Percentiles rank a stretch among this genome's conserved stretches.
Evolutionary conservation across 1,140 invertebrate species (phyloP).

Genomic region (Spodoptera frugiperda): DNA sequence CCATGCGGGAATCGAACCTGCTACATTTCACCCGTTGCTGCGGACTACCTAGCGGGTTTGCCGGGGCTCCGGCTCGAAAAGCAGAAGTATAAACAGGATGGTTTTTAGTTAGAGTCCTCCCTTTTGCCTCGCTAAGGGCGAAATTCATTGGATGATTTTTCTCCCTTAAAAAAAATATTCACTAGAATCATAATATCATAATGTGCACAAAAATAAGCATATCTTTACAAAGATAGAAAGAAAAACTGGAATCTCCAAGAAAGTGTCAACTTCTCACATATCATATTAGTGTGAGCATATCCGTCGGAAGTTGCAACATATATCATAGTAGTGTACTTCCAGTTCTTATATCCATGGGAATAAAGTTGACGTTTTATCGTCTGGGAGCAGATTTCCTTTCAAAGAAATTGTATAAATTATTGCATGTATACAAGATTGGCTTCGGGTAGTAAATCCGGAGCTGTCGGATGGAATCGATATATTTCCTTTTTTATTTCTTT

Average conservation of each 20-base stretch:
- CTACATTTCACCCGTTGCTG: too few relatives aligned
- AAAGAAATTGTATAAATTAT: slow-evolving; percentile 40
- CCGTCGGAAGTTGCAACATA: slow-evolving; percentile 7
- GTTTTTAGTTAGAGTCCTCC: too few relatives aligned
- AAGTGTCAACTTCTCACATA: not conserved
- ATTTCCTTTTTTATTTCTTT: slow-evolving; percentile 2
- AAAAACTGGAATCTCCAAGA: not conserved
- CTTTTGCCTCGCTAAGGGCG: too few relatives aligned
- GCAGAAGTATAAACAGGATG: too few relatives aligned
- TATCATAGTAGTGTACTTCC: not conserved
- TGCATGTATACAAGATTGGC: slow-evolving; percentile 7
- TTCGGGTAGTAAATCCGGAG: slow-evolving; percentile 22
- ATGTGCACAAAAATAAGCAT: too few relatives aligned
- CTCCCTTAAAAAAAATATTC: too few relatives aligned
- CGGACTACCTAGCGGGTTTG: too few relatives aligned
- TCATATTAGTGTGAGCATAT: not conserved
- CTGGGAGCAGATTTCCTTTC: slow-evolving; percentile 14
- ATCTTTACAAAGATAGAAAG: too few relatives aligned
- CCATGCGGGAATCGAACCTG: too few relatives aligned
- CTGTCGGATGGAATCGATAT: slow-evolving; percentile 11
- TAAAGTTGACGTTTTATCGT: slow-evolving; percentile 6
- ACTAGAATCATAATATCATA: too few relatives aligned
- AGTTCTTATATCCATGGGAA: slow-evolving; percentile 3
- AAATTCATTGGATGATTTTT: too few relatives aligned
- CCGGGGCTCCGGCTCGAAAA: too few relatives aligned